Base-by-base conservation (phyloP, 2,888 invertebrate genomes). In the Sericinus montela region DNA sequence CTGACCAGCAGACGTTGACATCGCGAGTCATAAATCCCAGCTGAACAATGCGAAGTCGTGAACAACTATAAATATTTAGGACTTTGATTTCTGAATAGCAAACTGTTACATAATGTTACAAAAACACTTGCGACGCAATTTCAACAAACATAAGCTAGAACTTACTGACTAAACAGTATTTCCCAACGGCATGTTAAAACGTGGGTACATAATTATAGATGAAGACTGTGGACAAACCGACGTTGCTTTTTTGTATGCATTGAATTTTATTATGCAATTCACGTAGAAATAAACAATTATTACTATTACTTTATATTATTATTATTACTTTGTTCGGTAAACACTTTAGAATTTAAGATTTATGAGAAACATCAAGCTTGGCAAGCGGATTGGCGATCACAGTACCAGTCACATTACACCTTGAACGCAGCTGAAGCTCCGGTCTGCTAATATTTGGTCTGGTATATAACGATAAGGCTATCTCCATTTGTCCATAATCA, bases 161-260 rank as follows among this genome's bases (percentile, higher is more conserved):
- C n/a, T n/a, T n/a, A n/a, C n/a, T n/a, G n/a, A 15, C 10, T 35
- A 44, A 48, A 13, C 16, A 34, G 48, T 34, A 25, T 43, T 43
- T 48, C 30, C 43, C 38, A 32, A 19, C 8, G 14, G 30, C n/a
- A 29, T 16, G 35, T 36, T 16, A 34, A 28, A 11, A 14, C 35
- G 28, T 23, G 16, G 28, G 19, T 16, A 43, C 7, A 7, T 19
- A 28, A 23, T 35, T 30, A 46, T 28, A 4, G 25, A n/a, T 10
- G 19, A 42, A 28, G 43, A 48, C 43, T 43, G 48, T 34, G 48
- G 43, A 38, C n/a, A 48, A 48, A 48, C 42, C 48, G 32, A 48
- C 32, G 32, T 34, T 32, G 38, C n/a, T 38, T 38, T 38, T 19
- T 43, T 25, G 47, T 37, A 23, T 16, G 1, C 10, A 0, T 6